Conservation (phyloP, 2,113 vertebrate genomes). For the Odocoileus virginianus region DNA sequence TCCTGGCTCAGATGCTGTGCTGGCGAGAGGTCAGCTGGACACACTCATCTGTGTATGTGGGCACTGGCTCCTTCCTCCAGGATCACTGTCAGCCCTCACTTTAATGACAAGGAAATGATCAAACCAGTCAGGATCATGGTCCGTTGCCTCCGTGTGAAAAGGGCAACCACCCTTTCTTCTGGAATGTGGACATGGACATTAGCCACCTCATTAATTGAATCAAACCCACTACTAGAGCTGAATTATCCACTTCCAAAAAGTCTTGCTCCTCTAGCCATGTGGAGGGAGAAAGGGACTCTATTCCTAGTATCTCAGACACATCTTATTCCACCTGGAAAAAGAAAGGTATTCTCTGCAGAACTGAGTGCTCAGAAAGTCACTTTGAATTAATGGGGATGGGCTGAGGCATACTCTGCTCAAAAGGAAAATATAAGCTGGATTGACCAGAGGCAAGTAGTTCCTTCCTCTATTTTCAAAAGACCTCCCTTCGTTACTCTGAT, state of each 20-base stretch:
- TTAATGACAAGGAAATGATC: constrained; percentile 15
- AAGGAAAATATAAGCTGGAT: background rate
- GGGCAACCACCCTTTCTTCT: background rate
- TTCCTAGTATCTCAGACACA: background rate
- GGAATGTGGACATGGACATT: constrained; percentile 44
- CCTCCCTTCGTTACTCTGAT: background rate
- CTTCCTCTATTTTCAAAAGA: background rate
- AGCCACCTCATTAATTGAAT: constrained; percentile 10
- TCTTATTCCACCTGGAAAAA: background rate
- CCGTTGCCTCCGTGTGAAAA: background rate
- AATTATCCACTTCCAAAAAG: constrained; percentile 10
- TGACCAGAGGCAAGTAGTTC: background rate
- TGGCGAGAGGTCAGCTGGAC: constrained; percentile 2
- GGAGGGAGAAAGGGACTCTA: background rate
- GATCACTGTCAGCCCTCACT: background rate
- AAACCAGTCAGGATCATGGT: background rate
- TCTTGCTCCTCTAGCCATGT: background rate
- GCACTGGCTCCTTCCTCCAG: background rate
- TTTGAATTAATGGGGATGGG: background rate
- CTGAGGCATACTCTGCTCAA: background rate
- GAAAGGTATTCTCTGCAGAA: background rate
- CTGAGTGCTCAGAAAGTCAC: background rate
- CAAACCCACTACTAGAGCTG: background rate
- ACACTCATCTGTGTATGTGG: background rate
- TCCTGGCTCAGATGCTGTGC: background rate